phyloP scores from a whole-genome alignment of 2,113 vertebrate genomes.

The Aegithalos caudatus region DNA sequence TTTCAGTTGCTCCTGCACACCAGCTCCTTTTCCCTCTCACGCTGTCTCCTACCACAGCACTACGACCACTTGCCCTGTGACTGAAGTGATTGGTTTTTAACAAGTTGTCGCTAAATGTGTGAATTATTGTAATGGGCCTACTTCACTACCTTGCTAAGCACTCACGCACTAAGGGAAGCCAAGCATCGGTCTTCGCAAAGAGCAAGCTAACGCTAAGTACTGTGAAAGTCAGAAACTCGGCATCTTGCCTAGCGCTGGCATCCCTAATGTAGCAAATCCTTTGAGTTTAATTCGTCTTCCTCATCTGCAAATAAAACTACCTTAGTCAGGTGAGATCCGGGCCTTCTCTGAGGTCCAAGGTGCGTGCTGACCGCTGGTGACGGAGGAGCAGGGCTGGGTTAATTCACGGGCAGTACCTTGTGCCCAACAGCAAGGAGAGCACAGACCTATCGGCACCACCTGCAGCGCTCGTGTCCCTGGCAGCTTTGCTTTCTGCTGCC shows the following conservation, averaged over 20 bases:
- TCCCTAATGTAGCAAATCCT: neutral
- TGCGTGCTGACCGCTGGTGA: neutral
- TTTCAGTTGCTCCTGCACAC: neutral
- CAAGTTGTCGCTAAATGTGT: neutral
- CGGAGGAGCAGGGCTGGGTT: neutral
- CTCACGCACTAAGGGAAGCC: neutral
- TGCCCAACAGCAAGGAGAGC: accelerated
- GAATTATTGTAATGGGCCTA: neutral
- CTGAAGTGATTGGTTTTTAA: neutral
- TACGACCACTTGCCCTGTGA: neutral
- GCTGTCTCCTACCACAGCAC: neutral
- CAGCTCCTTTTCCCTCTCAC: neutral
- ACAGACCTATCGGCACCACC: accelerated
- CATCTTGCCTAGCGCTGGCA: neutral
- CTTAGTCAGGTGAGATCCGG: neutral
- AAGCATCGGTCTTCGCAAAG: neutral
- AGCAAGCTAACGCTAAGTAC: neutral
- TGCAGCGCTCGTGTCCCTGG: accelerated
- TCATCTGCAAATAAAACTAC: neutral
- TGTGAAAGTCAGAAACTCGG: neutral
- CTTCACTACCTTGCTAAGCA: neutral
- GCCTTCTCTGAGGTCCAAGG: neutral
- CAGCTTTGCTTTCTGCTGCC: neutral
- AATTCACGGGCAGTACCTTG: accelerated
- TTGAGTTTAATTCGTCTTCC: neutral